Percentiles rank a stretch among this genome's conserved stretches.
phyloP scores from a whole-genome alignment of 1,140 invertebrate species.

The Procambarus virginalis region DNA sequence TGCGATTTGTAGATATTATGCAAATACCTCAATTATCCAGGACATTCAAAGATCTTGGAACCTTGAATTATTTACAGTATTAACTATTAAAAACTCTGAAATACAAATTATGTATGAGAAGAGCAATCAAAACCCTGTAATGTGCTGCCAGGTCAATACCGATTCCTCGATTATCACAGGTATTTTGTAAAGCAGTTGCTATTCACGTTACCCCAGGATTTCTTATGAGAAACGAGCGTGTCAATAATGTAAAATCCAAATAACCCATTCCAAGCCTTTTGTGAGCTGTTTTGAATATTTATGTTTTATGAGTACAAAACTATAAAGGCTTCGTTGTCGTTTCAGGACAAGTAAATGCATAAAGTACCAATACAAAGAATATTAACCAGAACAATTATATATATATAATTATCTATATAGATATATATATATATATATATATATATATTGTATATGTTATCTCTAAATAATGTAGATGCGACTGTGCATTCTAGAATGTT shows the following conservation, averaged over 20 bases:
- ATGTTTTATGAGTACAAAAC: background rate
- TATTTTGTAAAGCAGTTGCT: background rate
- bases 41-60: background rate
- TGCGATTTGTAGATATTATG: background rate
- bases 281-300: background rate
- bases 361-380: background rate
- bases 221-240: background rate
- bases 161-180: background rate
- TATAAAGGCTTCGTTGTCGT: background rate
- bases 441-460: background rate
- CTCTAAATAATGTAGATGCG: background rate
- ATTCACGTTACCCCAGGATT: background rate
- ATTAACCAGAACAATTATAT: too few species aligned
- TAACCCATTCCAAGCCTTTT: background rate
- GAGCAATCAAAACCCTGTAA: background rate
- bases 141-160: background rate
- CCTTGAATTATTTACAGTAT: slow-evolving; percentile 1
- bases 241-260: background rate
- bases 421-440: too few species aligned
- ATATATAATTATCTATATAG: too few species aligned
- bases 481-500: background rate
- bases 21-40: slow-evolving; percentile 9
- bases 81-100: background rate
- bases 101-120: background rate
- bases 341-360: background rate